Evolutionary conservation across 2,113 vertebrate genomes (phyloP), one percentile per base, ranked within the genome.

Genomic region (Catharus minimus): DNA sequence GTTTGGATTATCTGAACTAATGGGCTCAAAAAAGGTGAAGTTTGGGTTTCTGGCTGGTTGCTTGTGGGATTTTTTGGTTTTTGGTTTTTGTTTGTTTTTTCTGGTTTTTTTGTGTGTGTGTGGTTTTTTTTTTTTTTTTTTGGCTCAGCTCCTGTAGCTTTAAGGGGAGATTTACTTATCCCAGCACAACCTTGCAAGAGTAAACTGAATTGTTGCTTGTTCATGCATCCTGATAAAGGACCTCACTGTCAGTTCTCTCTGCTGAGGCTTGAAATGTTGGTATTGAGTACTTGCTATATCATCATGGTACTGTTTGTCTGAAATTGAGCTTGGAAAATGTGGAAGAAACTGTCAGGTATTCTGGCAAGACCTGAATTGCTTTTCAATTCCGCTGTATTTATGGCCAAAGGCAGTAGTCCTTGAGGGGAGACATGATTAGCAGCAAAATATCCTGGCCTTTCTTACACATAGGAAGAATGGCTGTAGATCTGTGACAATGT

Each of bases 151-250:
- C n/a, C 62, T 67, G 28, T 33, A 74, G 52, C 49, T 88, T 86
- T 94, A 80, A 86, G 38, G 41, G n/a, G 81, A 95, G 47, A 91
- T 91, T 83, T 92, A 75, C 91, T 93, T 93, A 61, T 76, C 67
- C 69, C 53, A 86, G 55, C 20, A 43, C 32, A 88, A 52, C 15
- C 87, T 56, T 69, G 56, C 49, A 76, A 67, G 41, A 82, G 16
- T 89, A 93, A 90, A 86, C 72, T 68, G 76, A 92, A 91, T 64
- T 47, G n/a, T 58, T 82, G 57, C 76, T 92, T 91, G 77, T 89
- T 92, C 83, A 47, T 92, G 91, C 62, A 88, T 94, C 77, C 86
- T 73, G 85, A 90, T 95, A 87, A 95, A 92, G 57, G 69, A 67
- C 27, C 72, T 80, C 85, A 88, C 67, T 3, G 0, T 77, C 86